phyloP scores from a whole-genome alignment of 2,113 vertebrate genomes.

The Leucopsar rothschildi region DNA sequence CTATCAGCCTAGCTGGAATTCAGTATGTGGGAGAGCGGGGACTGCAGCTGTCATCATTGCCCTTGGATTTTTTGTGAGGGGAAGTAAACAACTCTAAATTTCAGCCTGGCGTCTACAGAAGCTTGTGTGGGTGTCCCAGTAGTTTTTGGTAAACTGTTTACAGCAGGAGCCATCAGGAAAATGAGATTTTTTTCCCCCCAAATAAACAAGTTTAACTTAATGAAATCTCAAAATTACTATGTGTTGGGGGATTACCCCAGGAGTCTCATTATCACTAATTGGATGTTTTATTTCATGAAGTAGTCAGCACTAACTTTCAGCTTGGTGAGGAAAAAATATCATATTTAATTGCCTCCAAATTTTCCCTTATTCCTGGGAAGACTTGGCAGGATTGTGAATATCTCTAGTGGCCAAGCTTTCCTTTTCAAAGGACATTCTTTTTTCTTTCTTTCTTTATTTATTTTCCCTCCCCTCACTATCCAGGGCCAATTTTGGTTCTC shows the following conservation, averaged over 20 bases:
- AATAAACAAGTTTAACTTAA: slow-evolving; percentile 45
- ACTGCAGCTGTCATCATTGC: slow-evolving; percentile 9
- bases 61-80: not conserved
- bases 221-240: slow-evolving; percentile 25
- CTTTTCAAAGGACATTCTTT: not conserved
- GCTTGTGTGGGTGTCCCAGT: slow-evolving; percentile 39
- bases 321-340: not conserved
- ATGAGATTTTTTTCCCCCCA: not conserved
- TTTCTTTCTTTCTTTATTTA: no score
- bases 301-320: slow-evolving; percentile 19
- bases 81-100: slow-evolving; percentile 53
- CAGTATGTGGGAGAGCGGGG: not conserved
- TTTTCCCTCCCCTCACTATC: not conserved
- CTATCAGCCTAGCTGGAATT: slow-evolving; percentile 14
- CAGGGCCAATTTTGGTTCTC: not conserved
- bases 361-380: slow-evolving; percentile 19
- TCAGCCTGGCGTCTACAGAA: slow-evolving; percentile 6
- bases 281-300: slow-evolving; percentile 35
- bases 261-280: slow-evolving; percentile 55
- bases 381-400: slow-evolving; percentile 16
- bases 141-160: slow-evolving; percentile 38
- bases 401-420: slow-evolving; percentile 23
- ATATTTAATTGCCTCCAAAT: slow-evolving; percentile 27
- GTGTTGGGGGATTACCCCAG: not conserved
- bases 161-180: slow-evolving; percentile 5